These are phyloP conservation scores for Huso huso DNA, from an alignment of 2,797 vertebrate genomes.

Conservation along the genomic window DNA sequence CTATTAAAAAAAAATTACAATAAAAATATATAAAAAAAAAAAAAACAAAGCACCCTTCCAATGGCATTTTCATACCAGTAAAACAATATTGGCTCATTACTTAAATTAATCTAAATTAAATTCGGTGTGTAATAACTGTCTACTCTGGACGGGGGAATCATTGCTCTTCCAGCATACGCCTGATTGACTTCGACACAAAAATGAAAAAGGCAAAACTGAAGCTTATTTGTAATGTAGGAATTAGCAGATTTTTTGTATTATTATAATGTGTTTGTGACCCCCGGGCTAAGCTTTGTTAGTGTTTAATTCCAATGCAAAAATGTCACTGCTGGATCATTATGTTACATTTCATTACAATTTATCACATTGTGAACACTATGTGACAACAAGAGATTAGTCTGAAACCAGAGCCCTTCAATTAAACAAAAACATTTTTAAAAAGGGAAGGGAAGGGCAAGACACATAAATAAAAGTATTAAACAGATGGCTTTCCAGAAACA, in stretches of 20 bases:
- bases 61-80: slow-evolving; percentile 54
- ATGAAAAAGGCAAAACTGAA: slow-evolving; percentile 40
- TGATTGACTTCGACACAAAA: slow-evolving; percentile 68
- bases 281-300: slow-evolving; percentile 56
- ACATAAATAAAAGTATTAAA: too few species aligned
- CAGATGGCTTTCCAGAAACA: too few species aligned
- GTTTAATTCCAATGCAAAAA: slow-evolving; percentile 78
- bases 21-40: background rate
- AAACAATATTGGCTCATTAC: slow-evolving; percentile 62
- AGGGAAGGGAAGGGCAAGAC: background rate
- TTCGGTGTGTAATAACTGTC: slow-evolving; percentile 47
- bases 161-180: slow-evolving; percentile 17
- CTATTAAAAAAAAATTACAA: too few species aligned
- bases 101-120: slow-evolving; percentile 50
- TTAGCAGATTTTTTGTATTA: slow-evolving; percentile 58
- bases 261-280: slow-evolving; percentile 40
- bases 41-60: slow-evolving; percentile 3
- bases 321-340: slow-evolving; percentile 75
- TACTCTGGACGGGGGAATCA: background rate
- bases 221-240: slow-evolving; percentile 71
- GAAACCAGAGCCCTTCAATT: background rate
- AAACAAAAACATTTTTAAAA: background rate
- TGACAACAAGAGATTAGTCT: slow-evolving; percentile 44
- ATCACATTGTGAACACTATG: slow-evolving; percentile 57
- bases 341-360: slow-evolving; percentile 80